These are phyloP conservation scores for Cephus spinipes DNA, from an alignment of 2,888 invertebrate species.

Conservation along the genomic window DNA sequence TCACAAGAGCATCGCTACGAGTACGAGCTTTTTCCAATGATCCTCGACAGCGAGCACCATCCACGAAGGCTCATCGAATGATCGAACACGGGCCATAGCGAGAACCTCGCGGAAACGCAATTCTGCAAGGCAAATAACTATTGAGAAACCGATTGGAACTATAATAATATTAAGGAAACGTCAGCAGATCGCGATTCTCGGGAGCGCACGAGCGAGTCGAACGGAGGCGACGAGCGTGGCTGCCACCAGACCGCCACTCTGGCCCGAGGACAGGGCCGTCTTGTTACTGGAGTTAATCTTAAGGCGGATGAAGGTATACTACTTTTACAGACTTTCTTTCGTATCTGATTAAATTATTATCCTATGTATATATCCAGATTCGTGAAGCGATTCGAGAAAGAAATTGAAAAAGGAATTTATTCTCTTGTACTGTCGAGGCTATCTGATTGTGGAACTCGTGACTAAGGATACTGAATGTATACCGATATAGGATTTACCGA, in stretches of 20 bases:
- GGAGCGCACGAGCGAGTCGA: constrained; percentile 53
- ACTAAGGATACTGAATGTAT: background rate
- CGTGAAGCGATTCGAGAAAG: background rate
- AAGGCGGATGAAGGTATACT: background rate
- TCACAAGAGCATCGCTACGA: constrained; percentile 35
- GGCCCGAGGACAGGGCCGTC: constrained; percentile 56
- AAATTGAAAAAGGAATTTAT: background rate
- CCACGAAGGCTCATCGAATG: constrained; percentile 33
- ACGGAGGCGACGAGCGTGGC: constrained; percentile 56
- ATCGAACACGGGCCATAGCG: constrained; percentile 1
- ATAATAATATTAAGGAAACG: constrained; percentile 39
- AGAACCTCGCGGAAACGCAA: background rate
- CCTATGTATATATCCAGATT: background rate
- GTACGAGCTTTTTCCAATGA: constrained; percentile 33
- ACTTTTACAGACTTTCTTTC: background rate
- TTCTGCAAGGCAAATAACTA: constrained; percentile 8
- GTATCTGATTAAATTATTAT: background rate
- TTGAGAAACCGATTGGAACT: constrained; percentile 22
- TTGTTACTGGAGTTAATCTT: background rate
- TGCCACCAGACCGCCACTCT: constrained; percentile 47
- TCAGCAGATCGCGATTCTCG: constrained; percentile 61
- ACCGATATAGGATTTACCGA: background rate
- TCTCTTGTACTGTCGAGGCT: background rate
- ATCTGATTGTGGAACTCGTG: background rate
- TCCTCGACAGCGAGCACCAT: constrained; percentile 29